Percentiles rank a stretch among this genome's conserved stretches.
These are phyloP conservation scores for Dusona sp. DNA, from an alignment of 2,888 invertebrate species.

Conservation along the genomic window DNA sequence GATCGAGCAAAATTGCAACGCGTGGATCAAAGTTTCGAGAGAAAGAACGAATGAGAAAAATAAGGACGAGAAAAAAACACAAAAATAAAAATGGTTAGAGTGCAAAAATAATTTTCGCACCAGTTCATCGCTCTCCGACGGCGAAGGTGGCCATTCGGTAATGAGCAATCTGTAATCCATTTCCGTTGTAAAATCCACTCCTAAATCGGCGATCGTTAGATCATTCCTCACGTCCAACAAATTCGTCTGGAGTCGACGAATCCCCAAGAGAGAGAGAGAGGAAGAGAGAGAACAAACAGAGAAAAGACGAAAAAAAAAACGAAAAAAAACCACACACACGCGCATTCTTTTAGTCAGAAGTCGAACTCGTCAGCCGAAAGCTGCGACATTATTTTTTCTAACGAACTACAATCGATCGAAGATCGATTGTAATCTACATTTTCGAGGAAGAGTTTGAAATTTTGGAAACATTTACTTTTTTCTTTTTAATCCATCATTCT, in stretches of 20 bases:
- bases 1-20: neutral
- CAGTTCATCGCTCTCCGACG: constrained; percentile 72
- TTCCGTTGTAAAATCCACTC: constrained; percentile 79
- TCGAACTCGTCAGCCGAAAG: constrained; percentile 7
- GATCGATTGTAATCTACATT: neutral
- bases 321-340: constrained; percentile 12
- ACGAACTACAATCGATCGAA: constrained; percentile 2
- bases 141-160: constrained; percentile 81
- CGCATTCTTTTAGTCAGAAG: constrained; percentile 20
- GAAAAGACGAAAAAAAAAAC: constrained; percentile 33
- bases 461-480: constrained; percentile 10
- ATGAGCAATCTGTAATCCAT: constrained; percentile 83
- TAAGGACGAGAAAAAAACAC: neutral
- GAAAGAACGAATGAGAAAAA: neutral
- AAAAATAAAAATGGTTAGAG: neutral
- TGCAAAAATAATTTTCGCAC: constrained; percentile 53
- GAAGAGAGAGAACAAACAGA: constrained; percentile 28
- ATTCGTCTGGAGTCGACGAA: constrained; percentile 78
- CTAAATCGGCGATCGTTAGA: constrained; percentile 83
- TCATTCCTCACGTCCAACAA: constrained; percentile 82
- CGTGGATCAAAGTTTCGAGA: neutral
- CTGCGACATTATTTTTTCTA: neutral
- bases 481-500: neutral
- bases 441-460: neutral
- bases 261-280: constrained; percentile 13